Percentiles rank a stretch among this genome's conserved stretches.
phyloP scores from a whole-genome alignment of 2,888 invertebrate species.

The Oeneis ivallda region DNA sequence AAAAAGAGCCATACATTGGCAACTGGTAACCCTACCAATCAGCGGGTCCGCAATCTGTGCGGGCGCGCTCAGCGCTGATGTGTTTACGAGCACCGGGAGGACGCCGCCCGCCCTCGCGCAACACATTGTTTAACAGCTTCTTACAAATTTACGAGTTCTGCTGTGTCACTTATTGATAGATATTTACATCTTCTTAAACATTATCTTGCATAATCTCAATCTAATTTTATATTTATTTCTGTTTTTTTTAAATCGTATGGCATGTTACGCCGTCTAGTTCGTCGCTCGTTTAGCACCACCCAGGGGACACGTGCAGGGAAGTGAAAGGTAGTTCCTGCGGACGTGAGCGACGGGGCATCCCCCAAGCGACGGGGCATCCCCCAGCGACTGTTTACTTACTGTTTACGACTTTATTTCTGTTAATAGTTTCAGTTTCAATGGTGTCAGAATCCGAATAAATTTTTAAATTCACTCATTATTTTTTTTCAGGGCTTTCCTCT shows the following conservation, averaged over 20 bases:
- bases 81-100: slow-evolving; percentile 67
- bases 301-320: too few relatives aligned
- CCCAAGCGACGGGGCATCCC: too few relatives aligned
- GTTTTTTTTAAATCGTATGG: too few relatives aligned
- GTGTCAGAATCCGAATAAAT: background rate
- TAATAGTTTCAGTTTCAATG: background rate
- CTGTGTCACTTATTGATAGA: slow-evolving; percentile 20
- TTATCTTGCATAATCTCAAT: slow-evolving; percentile 2
- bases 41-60: slow-evolving; percentile 68
- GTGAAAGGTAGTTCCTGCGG: too few relatives aligned
- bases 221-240: background rate
- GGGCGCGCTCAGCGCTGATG: slow-evolving; percentile 68
- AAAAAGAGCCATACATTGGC: slow-evolving; percentile 27
- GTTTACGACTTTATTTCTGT: slow-evolving; percentile 3
- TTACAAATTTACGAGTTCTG: slow-evolving; percentile 42
- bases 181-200: slow-evolving; percentile 15
- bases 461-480: too few relatives aligned
- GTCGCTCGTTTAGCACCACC: too few relatives aligned
- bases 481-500: too few relatives aligned
- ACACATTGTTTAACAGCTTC: slow-evolving; percentile 74
- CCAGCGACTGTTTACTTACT: too few relatives aligned
- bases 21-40: slow-evolving; percentile 37
- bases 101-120: slow-evolving; percentile 69
- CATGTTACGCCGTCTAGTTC: too few relatives aligned
- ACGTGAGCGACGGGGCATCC: too few relatives aligned